Conservation (phyloP, 2,113 vertebrate genomes). For the Tachycineta bicolor region DNA sequence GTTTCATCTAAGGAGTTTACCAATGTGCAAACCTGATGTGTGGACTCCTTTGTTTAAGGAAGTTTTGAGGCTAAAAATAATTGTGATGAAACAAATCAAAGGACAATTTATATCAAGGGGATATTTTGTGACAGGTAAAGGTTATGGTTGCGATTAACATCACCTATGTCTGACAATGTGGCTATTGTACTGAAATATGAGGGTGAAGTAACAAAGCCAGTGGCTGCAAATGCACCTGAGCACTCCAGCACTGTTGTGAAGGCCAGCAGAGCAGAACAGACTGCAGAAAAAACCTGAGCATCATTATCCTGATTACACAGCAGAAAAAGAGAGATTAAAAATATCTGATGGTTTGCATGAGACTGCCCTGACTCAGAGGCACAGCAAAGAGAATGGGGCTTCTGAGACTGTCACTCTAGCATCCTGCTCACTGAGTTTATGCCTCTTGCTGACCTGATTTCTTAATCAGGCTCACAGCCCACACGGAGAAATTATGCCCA, state of each 20-base stretch:
- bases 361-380: not conserved
- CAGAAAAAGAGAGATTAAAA: conserved; percentile 8
- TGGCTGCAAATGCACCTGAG: not conserved
- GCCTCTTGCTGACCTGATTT: conserved; percentile 1
- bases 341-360: conserved; percentile 5
- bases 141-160: not conserved
- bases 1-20: not conserved
- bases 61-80: not conserved
- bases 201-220: not conserved
- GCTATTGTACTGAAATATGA: not conserved
- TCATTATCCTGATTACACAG: conserved; percentile 39
- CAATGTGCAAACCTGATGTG: not conserved
- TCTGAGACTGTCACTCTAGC: not conserved
- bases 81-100: not conserved
- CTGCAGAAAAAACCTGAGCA: not conserved
- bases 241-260: not conserved
- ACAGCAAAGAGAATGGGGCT: not conserved
- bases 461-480: not conserved
- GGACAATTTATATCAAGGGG: not conserved
- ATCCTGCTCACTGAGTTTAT: not conserved
- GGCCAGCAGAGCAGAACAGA: not conserved
- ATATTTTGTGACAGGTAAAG: not conserved
- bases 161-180: not conserved
- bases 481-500: not conserved
- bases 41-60: not conserved